These are phyloP conservation scores for Aplodontia rufa DNA, from an alignment of 2,113 vertebrate species.

Conservation along the genomic window DNA sequence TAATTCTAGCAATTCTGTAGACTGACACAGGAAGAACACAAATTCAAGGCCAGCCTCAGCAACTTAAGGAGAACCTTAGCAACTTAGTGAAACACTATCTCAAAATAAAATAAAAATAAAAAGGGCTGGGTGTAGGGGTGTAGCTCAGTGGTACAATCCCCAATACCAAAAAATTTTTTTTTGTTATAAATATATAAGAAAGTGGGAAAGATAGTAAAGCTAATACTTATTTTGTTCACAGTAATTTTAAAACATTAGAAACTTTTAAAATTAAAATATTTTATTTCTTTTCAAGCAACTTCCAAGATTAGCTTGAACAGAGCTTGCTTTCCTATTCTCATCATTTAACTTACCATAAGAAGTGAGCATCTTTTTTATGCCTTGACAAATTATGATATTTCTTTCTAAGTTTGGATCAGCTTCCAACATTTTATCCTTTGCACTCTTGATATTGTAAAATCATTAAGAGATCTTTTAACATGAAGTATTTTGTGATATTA, in stretches of 20 bases:
- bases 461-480: background rate
- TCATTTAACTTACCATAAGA: background rate
- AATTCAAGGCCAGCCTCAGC: too few relatives aligned
- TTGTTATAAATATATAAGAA: background rate
- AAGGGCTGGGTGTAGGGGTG: too few relatives aligned
- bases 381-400: background rate
- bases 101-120: too few relatives aligned
- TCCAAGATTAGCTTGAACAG: background rate
- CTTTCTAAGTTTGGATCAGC: background rate
- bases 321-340: background rate
- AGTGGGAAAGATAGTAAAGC: background rate
- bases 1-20: too few relatives aligned
- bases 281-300: conserved; percentile 21
- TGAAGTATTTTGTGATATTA: background rate
- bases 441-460: conserved; percentile 11
- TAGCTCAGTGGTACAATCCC: too few relatives aligned
- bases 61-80: too few relatives aligned
- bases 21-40: too few relatives aligned
- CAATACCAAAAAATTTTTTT: background rate
- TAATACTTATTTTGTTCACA: background rate
- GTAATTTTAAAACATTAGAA: conserved; percentile 19
- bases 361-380: background rate
- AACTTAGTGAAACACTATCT: too few relatives aligned
- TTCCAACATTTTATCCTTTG: conserved; percentile 9
- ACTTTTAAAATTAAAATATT: background rate